Base-by-base conservation (phyloP, 2,797 vertebrate species). In the Hoplostethus mediterraneus region DNA sequence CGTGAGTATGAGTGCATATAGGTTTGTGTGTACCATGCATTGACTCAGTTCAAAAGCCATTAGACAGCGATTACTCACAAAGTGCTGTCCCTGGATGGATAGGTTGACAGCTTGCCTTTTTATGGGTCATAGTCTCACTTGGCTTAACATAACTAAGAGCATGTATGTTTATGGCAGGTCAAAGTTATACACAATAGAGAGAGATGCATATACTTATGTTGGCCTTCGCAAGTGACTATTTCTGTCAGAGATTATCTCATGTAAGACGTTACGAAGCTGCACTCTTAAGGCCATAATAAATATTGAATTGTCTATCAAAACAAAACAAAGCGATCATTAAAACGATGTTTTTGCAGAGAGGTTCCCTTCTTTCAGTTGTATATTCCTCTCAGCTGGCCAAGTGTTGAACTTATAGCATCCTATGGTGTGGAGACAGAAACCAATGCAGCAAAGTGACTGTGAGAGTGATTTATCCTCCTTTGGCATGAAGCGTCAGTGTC, bases 401-500 rank as follows among this genome's bases (percentile, higher is more conserved):
- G 90, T 92, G 90, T 91, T 86, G 84, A 78, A 85, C 81, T 84
- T 92, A 91, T 88, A 87, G 90, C 89, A 90, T 76, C 81, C 74
- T 64, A 59, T 71, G 73, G 81, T 63, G 75, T 86, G 73, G 75
- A 87, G 82, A 87, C 86, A 90, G 87, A 71, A 93, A 84, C 80
- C 90, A 93, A 93, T 93, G 92, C 90, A 90, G 90, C 87, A 94
- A 92, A 93, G 91, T 94, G 91, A 91, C 90, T 84, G 86, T 68
- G 81, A 90, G 86, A 63, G 90, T 92, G 87, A 92, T 93, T 92
- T 90, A 91, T 93, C 79, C 85, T 82, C 57, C 80, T 73, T 67
- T 84, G 88, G 91, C 90, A 83, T 88, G 86, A 78, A 89, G 87
- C 92, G 77, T 92, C 81, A 73, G 67, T 83, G 90, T 92, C 92